Base-by-base conservation (phyloP, 2,113 vertebrate species). In the Charina bottae region DNA sequence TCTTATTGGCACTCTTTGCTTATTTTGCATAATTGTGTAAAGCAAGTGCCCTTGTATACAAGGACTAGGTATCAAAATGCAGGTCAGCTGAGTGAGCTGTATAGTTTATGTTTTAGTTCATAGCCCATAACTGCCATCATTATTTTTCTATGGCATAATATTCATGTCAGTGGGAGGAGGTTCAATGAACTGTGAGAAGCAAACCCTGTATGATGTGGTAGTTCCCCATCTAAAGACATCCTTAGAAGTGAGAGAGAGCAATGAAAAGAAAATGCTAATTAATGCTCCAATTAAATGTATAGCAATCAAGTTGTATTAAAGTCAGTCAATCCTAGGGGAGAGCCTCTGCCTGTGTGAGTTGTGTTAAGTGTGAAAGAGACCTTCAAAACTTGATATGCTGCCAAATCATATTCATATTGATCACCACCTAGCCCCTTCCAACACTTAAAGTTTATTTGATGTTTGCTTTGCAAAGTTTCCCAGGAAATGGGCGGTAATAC, bases 291-390 rank as follows among this genome's bases (percentile, higher is more conserved):
- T 88, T 88, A 94, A 46, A 89, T 89, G 89, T 90, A 0, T 15
- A 94, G 91, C 58, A 33, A 59, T 89, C 87, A 26, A 0, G 55
- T 90, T 93, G 19, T 23, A 87, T 94, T 96, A 92, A 86, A 94
- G 91, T 92, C 93, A 89, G 93, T 85, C 49, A 64, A 84, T 89
- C 87, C 91, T 89, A 85, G 46, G 78, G 91, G 91, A 89, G 49
- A 85, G n/a, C 55, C 91, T 62, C 62, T 92, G 91, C 78, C 91
- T 26, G 46, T 89, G 87, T 92, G 78, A 89, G n/a, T 85, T 92
- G 56, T 7, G 58, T 54, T 78, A 89, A 92, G 72, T 89, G 55
- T 84, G 78, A 92, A 92, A 85, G 59, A 89, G 91, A 89, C 91
- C 91, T 92, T 85, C 91, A 92, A 83, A 92, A 89, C 17, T 56